Evolutionary conservation across 2,797 vertebrate species (phyloP).

Genomic region (Eleutherodactylus coqui): DNA sequence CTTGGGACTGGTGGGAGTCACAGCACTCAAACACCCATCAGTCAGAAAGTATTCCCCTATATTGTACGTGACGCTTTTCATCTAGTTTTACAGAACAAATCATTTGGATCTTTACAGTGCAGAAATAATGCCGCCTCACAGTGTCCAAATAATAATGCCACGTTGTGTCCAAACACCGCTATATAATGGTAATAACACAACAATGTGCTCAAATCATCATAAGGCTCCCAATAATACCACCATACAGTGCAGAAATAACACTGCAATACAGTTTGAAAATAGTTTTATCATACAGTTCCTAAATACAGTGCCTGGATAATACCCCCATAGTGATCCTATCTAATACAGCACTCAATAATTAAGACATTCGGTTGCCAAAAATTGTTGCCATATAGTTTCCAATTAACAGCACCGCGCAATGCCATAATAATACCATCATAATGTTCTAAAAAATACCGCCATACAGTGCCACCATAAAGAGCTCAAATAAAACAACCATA

Average conservation of each 20-base stretch:
- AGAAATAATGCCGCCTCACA: neutral
- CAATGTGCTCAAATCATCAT: neutral
- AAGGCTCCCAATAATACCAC: neutral
- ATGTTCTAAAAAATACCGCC: neutral
- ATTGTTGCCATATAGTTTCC: too few relatives aligned
- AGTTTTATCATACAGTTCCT: too few relatives aligned
- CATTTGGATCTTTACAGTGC: neutral
- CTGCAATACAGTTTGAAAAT: too few relatives aligned
- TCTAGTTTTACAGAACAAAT: too few relatives aligned
- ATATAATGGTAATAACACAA: neutral
- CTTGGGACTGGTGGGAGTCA: too few relatives aligned
- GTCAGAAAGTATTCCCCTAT: too few relatives aligned
- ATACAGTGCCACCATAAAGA: neutral
- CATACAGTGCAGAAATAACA: neutral
- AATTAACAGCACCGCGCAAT: neutral
- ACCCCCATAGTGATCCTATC: too few relatives aligned
- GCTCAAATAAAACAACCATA: neutral
- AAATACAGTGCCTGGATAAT: neutral
- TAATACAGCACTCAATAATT: too few relatives aligned
- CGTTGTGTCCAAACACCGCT: neutral
- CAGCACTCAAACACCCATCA: too few relatives aligned
- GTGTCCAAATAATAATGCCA: neutral
- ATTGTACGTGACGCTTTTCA: too few relatives aligned
- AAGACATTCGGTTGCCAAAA: too few relatives aligned
- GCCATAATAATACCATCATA: neutral